Evolutionary conservation across 2,888 invertebrate genomes (phyloP), one percentile per base, ranked within the genome.

Genomic region (Coelinius sp.): DNA sequence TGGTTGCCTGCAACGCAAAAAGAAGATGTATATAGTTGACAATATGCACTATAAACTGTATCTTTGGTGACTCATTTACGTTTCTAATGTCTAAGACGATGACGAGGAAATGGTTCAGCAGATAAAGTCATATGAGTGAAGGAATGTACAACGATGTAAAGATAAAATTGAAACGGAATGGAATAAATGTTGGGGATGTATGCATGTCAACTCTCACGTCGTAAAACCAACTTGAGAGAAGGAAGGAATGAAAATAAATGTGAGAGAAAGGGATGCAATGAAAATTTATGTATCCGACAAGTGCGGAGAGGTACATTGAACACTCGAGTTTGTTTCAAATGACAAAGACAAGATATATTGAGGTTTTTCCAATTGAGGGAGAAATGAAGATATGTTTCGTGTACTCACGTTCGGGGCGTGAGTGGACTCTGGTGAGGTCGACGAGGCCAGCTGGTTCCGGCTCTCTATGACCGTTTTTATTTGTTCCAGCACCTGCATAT

Each of bases 381-480:
- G 52, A 38, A 56, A 56, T 53, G 38, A 41, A 63, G 24, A 63
- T 63, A 63, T 24, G 41, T 22, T 41, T n/a, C n/a, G 20, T 41
- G 12, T 63, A 84, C 85, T 86, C 73, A 86, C 87, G 69, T 85
- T 83, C 63, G 78, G 71, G 63, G 71, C 77, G 70, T 80, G 78
- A 68, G 80, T 75, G 73, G 74, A 77, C 49, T 82, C 83, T 35
- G 82, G 73, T 44, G 83, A 82, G 75, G 79, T 79, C 73, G 81
- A 75, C 62, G 83, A 81, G 71, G 84, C 83, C 73, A 83, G 79
- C 75, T 87, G 86, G 75, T 86, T 86, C 76, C 86, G 83, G 80
- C 82, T 86, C 80, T 87, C 86, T 80, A 86, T 86, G 75, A 84
- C 86, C 68, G 86, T 86, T 79, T 87, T 86, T 80, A 87, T 87